A percentile compares a stretch with the other conserved stretches of the same genome.
These are phyloP conservation scores for Dasypogon diadema DNA, from an alignment of 2,888 invertebrate species.

Conservation along the genomic window DNA sequence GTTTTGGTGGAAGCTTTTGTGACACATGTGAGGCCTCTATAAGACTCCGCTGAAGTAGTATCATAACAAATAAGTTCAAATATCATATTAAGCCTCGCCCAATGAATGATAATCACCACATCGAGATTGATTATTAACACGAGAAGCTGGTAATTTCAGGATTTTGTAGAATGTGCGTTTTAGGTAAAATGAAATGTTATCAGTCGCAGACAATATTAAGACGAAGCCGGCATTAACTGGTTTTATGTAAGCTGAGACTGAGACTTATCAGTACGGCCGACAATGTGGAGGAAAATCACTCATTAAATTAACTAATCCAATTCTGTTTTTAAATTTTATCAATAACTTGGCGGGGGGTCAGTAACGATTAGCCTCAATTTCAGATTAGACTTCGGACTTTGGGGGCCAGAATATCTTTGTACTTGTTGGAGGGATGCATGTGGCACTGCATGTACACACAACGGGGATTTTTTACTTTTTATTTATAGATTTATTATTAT, in stretches of 20 bases:
- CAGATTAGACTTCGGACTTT: not conserved
- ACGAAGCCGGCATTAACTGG: not conserved
- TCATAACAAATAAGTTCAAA: no score
- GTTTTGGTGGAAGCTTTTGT: no score
- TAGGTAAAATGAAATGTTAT: not conserved
- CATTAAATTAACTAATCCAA: constrained; percentile 19
- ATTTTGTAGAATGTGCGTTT: no score
- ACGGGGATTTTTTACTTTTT: no score
- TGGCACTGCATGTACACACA: no score
- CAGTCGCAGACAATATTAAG: not conserved
- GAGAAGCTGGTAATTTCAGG: no score
- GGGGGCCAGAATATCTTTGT: not conserved
- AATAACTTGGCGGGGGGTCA: constrained; percentile 11
- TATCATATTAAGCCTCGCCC: no score
- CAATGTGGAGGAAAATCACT: not conserved
- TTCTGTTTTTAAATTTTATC: constrained; percentile 5
- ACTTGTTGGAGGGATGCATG: not conserved
- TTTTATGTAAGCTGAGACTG: no score
- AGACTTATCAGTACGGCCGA: not conserved
- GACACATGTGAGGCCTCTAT: no score
- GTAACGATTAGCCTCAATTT: not conserved
- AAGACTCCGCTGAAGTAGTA: no score
- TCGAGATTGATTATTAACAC: no score
- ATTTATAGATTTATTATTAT: not conserved
- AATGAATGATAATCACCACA: no score